These are phyloP conservation scores for Prenolepis imparis DNA, from an alignment of 2,888 invertebrate genomes.

Conservation along the genomic window DNA sequence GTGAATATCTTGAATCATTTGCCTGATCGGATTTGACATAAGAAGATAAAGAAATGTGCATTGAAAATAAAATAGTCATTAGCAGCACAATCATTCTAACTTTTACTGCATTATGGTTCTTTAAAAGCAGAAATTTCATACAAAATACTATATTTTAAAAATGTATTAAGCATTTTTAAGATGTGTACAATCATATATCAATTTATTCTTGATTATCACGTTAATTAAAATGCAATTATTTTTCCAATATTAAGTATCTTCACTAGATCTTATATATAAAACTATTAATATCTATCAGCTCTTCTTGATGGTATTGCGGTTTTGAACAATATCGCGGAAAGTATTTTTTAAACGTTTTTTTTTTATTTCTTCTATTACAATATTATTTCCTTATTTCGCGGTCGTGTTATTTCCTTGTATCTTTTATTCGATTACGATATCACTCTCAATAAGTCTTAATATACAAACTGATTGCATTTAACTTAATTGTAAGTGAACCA, in stretches of 20 bases:
- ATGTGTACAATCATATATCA: neutral
- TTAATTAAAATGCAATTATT: conserved; percentile 25
- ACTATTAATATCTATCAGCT: neutral
- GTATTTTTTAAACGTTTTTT: neutral
- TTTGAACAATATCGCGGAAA: neutral
- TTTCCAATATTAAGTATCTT: neutral
- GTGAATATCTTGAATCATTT: neutral
- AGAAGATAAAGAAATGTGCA: conserved; percentile 2
- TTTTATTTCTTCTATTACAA: neutral
- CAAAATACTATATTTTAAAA: neutral
- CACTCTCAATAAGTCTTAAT: neutral
- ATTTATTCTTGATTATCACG: neutral
- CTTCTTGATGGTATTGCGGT: neutral
- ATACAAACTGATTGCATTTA: neutral
- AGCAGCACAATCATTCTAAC: neutral
- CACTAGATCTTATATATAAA: neutral
- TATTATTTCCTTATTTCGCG: neutral
- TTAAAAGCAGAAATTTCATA: neutral
- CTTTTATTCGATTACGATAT: neutral
- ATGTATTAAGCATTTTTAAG: neutral
- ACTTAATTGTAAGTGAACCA: neutral
- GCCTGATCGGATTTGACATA: neutral
- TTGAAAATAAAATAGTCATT: neutral
- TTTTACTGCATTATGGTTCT: neutral
- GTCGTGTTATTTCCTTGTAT: neutral